phyloP scores from a whole-genome alignment of 2,888 invertebrate species.

The Morpho achilles region DNA sequence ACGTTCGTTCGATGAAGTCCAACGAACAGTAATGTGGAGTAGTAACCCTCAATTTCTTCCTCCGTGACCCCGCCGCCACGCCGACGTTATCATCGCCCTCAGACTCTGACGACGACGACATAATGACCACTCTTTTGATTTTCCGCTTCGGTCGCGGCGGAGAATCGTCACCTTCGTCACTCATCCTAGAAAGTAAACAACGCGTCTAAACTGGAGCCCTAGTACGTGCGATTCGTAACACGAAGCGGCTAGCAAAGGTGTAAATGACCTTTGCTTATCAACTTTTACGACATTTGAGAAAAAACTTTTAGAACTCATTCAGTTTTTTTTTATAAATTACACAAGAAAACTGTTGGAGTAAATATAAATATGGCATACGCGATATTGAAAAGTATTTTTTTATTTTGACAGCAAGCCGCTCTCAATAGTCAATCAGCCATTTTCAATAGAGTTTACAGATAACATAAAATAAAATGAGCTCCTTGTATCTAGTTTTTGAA shows the following conservation, averaged over 20 bases:
- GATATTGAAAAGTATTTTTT: slow-evolving; percentile 49
- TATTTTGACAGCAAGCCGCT: slow-evolving; percentile 79
- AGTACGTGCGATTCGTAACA: slow-evolving; percentile 36
- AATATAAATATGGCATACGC: slow-evolving; percentile 44
- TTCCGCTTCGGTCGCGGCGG: slow-evolving; percentile 54
- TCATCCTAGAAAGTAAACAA: slow-evolving; percentile 55
- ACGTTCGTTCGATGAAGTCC: neutral
- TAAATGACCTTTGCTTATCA: slow-evolving; percentile 61
- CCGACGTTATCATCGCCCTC: slow-evolving; percentile 70
- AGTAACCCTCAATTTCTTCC: slow-evolving; percentile 69
- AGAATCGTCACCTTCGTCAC: slow-evolving; percentile 63
- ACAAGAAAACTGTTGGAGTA: slow-evolving; percentile 39
- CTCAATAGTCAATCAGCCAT: slow-evolving; percentile 70
- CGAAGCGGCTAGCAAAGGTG: slow-evolving; percentile 65
- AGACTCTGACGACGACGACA: slow-evolving; percentile 57
- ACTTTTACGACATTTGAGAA: slow-evolving; percentile 41
- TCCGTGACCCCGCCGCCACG: slow-evolving; percentile 55
- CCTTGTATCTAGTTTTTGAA: neutral
- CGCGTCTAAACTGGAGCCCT: slow-evolving; percentile 28
- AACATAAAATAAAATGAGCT: neutral
- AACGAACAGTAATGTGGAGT: slow-evolving; percentile 13
- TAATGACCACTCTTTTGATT: slow-evolving; percentile 54
- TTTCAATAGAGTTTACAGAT: slow-evolving; percentile 40
- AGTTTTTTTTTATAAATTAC: slow-evolving; percentile 40
- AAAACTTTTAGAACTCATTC: slow-evolving; percentile 46